Conservation (phyloP, 2,113 vertebrate genomes). For the Gavia stellata region DNA sequence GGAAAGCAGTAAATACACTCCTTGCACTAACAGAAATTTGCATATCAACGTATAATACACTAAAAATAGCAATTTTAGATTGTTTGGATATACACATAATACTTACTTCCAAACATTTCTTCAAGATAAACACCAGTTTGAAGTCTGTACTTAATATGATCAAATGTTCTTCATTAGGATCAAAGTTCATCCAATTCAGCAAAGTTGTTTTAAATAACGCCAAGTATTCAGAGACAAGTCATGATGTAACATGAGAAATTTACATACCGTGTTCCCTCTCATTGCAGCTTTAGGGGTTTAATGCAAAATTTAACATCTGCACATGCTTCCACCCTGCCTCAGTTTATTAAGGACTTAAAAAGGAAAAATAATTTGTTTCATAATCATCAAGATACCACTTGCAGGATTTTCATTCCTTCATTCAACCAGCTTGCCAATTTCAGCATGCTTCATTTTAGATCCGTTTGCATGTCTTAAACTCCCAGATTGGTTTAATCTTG, state of each 20-base stretch:
- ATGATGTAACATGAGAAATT: constrained; percentile 10
- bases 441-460: neutral
- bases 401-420: neutral
- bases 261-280: neutral
- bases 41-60: neutral
- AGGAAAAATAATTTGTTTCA: neutral
- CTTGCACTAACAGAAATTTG: neutral
- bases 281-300: neutral
- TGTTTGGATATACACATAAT: neutral
- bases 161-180: constrained; percentile 42
- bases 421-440: neutral
- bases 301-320: neutral
- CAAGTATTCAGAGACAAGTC: constrained; percentile 14
- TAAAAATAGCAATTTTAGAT: neutral
- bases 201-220: neutral
- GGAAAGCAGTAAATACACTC: neutral
- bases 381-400: neutral
- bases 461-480: neutral
- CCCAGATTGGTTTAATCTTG: neutral
- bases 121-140: neutral
- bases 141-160: neutral
- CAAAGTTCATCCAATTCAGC: constrained; percentile 11
- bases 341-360: neutral
- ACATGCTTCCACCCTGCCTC: neutral
- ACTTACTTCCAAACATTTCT: neutral